Evolutionary conservation across 1,140 invertebrate genomes (phyloP), one percentile per base, ranked within the genome.

Genomic region (Zaprionus africanus): DNA sequence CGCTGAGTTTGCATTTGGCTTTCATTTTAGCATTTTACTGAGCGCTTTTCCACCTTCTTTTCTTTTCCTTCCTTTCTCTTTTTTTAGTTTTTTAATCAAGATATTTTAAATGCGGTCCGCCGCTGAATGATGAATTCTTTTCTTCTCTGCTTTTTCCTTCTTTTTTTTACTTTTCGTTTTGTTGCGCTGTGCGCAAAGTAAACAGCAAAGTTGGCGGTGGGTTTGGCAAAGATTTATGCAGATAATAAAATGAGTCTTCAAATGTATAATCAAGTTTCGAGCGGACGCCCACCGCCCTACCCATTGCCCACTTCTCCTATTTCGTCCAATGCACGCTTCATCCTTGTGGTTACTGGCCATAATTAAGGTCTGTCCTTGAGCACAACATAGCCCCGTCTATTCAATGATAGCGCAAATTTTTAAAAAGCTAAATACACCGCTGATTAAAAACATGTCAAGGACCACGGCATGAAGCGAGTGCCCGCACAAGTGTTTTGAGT

Each of bases 221-320:
- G 68, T 78, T 83, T 74, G 80, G 73, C 73, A 68, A 88, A 83
- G 83, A 87, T 83, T 87, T 87, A 87, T 88, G 85, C 84, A 88
- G 84, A 88, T 88, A 87, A 87, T 87, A 88, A 88, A 87, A 87
- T 88, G 84, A 87, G 78, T 83, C 84, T 83, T 87, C 80, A 80
- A 87, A 87, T 87, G 84, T 82, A 87, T 86, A 86, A 87, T 86
- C 79, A 86, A 86, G 83, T 87, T 87, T 78, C 64, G 63, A 73
- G 49, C 54, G 59, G 51, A 41, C 51, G 41, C 41, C 17, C n/a
- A 2, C 7, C 12, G 1, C 60, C 34, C 31, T 49, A 22, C 1
- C 11, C 46, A 12, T 3, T 12, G 19, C 19, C 36, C 51, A 56
- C 41, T 38, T 62, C 58, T 62, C 26, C 66, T 51, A 67, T 62